These are phyloP conservation scores for Hemicentrotus pulcherrimus DNA, from an alignment of 35 echinoderm and acorn worm species.

Conservation along the genomic window DNA sequence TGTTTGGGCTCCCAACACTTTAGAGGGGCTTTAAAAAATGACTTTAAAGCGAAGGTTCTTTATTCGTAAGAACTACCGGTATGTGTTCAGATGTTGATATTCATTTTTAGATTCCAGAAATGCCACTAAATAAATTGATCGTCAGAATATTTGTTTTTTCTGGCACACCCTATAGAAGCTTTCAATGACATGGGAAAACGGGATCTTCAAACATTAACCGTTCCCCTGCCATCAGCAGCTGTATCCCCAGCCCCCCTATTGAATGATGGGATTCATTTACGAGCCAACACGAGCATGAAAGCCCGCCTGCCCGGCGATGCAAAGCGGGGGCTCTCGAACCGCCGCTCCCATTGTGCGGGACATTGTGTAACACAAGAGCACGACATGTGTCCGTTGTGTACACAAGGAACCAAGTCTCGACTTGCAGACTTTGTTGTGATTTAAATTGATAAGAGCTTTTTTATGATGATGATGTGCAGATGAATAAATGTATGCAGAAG, in stretches of 20 bases:
- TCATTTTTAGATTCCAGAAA: too few relatives aligned
- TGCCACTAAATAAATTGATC: too few relatives aligned
- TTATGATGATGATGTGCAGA: not conserved
- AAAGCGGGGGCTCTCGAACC: not conserved
- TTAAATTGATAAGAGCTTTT: not conserved
- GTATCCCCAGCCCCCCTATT: not conserved
- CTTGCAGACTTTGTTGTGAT: not conserved
- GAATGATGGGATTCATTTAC: constrained; percentile 38
- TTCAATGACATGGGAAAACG: not conserved
- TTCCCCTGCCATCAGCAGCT: not conserved
- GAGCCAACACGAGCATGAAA: constrained; percentile 26
- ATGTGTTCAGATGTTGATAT: too few relatives aligned
- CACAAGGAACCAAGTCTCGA: not conserved
- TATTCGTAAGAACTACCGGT: too few relatives aligned
- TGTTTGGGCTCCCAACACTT: too few relatives aligned
- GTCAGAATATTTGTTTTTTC: not conserved
- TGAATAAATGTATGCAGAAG: too few relatives aligned
- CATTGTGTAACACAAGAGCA: constrained; percentile 19
- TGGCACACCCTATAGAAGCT: not conserved
- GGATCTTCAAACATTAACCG: constrained; percentile 16
- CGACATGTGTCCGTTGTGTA: constrained; percentile 32
- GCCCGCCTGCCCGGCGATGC: not conserved
- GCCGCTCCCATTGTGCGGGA: constrained; percentile 7
- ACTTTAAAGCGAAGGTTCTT: too few relatives aligned
- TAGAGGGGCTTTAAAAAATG: too few relatives aligned